phyloP scores from a whole-genome alignment of 2,888 invertebrate species.

The Dyspetes luteomarginatus region DNA sequence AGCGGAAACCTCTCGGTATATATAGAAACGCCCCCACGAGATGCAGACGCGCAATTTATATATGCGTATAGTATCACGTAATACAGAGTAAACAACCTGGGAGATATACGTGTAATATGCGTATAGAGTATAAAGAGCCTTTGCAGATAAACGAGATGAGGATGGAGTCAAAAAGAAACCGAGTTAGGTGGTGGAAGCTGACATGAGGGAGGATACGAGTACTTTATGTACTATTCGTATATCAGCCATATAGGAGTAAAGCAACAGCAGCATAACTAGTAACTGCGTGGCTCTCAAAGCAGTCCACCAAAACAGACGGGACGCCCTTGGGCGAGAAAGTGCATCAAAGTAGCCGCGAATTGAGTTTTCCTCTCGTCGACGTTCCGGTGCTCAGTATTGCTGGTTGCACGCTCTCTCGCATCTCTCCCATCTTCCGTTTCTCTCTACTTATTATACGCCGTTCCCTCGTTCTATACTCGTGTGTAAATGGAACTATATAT shows the following conservation, averaged over 20 bases:
- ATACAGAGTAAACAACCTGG: too few species aligned
- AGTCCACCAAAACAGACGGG: constrained; percentile 11
- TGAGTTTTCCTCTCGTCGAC: constrained; percentile 68
- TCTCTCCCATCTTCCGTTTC: constrained; percentile 37
- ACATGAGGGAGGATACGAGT: constrained; percentile 64
- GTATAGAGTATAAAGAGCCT: not conserved
- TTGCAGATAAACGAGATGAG: constrained; percentile 49
- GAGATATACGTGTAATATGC: not conserved
- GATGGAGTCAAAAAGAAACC: constrained; percentile 32
- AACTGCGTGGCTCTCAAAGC: constrained; percentile 28
- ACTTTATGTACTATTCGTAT: constrained; percentile 72
- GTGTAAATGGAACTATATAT: constrained; percentile 21
- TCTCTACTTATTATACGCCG: not conserved
- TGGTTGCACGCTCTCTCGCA: constrained; percentile 16
- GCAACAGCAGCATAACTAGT: constrained; percentile 22
- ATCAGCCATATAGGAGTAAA: constrained; percentile 62
- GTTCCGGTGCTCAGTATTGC: constrained; percentile 66
- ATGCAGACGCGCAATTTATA: too few species aligned
- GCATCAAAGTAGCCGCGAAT: constrained; percentile 79
- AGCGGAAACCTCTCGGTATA: too few species aligned
- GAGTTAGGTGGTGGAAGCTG: constrained; percentile 40
- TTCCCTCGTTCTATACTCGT: constrained; percentile 9
- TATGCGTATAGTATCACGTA: constrained; percentile 4
- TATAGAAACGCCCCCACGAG: too few species aligned
- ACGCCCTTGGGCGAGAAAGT: constrained; percentile 64